Evolutionary conservation across 2,797 vertebrate genomes (phyloP).

Genomic region (Astyanax mexicanus): DNA sequence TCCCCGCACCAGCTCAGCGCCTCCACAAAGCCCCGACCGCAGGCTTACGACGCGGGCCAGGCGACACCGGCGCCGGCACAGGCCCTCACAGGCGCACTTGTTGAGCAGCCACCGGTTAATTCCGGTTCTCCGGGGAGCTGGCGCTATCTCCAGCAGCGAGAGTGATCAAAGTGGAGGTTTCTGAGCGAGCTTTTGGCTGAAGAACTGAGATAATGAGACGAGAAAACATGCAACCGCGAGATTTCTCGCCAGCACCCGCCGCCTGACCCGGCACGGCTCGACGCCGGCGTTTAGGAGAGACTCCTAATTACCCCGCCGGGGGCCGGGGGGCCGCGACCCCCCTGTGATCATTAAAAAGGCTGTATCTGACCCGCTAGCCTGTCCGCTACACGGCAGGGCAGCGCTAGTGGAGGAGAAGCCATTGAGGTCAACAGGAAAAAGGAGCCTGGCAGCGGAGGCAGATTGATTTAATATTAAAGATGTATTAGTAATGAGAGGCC

Average conservation of each 20-base stretch:
- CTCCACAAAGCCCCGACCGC: constrained; percentile 26
- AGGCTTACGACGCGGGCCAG: constrained; percentile 1
- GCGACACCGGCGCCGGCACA: neutral
- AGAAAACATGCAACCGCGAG: constrained; percentile 46
- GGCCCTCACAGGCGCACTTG: constrained; percentile 40
- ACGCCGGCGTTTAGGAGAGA: constrained; percentile 51
- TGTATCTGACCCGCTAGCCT: constrained; percentile 56
- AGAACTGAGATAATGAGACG: constrained; percentile 50
- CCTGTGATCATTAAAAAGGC: constrained; percentile 67
- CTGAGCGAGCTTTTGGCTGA: constrained; percentile 28
- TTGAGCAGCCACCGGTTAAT: constrained; percentile 56
- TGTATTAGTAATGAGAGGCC: constrained; percentile 59
- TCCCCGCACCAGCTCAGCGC: neutral
- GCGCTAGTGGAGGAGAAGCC: constrained; percentile 44
- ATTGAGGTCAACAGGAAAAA: constrained; percentile 68
- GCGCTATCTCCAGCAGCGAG: constrained; percentile 32
- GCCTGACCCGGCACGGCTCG: constrained; percentile 58
- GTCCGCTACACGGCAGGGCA: neutral
- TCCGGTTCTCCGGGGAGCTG: constrained; percentile 40
- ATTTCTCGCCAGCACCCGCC: constrained; percentile 42
- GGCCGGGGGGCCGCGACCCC: constrained; percentile 64
- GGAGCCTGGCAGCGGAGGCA: constrained; percentile 26
- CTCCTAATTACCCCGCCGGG: constrained; percentile 66
- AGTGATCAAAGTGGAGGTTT: constrained; percentile 48
- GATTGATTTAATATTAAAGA: constrained; percentile 56